These are phyloP conservation scores for Drosophila ogumai DNA, from an alignment of 1,140 invertebrate genomes.

Conservation along the genomic window DNA sequence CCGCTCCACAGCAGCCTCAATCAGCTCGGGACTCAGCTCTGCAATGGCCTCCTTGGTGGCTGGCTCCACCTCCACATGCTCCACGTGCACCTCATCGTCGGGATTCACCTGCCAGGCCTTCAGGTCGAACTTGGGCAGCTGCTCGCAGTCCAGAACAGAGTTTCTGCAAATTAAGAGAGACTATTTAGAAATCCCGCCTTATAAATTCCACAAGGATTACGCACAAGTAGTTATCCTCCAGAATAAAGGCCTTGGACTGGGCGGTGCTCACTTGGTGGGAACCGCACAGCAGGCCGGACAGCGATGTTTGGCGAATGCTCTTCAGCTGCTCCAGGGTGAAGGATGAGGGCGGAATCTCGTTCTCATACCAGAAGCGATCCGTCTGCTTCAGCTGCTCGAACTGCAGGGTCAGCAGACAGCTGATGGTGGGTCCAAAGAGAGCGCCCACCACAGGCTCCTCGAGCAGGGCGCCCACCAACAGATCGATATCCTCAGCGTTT, in stretches of 20 bases:
- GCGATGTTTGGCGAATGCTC: conserved; percentile 85
- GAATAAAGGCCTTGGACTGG: conserved; percentile 94
- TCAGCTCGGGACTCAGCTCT: conserved; percentile 85
- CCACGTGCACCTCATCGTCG: conserved; percentile 63
- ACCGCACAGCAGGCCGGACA: conserved; percentile 84
- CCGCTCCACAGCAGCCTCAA: conserved; percentile 89
- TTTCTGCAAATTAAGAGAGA: no score
- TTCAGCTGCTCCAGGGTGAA: conserved; percentile 92
- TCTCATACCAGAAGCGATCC: conserved; percentile 98
- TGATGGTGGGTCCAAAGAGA: conserved; percentile 93
- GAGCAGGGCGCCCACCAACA: conserved; percentile 93
- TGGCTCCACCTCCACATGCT: conserved; percentile 73
- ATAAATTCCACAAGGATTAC: conserved; percentile 52
- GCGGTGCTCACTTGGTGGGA: conserved; percentile 86
- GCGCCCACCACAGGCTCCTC: conserved; percentile 92
- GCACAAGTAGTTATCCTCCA: conserved; percentile 94
- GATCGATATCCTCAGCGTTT: conserved; percentile 92
- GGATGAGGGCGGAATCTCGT: conserved; percentile 95
- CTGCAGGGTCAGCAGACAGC: conserved; percentile 93
- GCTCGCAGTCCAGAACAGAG: conserved; percentile 91
- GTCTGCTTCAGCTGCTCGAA: conserved; percentile 92
- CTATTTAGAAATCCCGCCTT: no score
- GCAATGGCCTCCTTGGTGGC: conserved; percentile 75
- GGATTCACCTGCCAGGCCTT: conserved; percentile 53
- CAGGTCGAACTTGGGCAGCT: conserved; percentile 88